These are phyloP conservation scores for Pseudorhombus dupliciocellatus DNA, from an alignment of 2,113 vertebrate genomes.

Conservation along the genomic window DNA sequence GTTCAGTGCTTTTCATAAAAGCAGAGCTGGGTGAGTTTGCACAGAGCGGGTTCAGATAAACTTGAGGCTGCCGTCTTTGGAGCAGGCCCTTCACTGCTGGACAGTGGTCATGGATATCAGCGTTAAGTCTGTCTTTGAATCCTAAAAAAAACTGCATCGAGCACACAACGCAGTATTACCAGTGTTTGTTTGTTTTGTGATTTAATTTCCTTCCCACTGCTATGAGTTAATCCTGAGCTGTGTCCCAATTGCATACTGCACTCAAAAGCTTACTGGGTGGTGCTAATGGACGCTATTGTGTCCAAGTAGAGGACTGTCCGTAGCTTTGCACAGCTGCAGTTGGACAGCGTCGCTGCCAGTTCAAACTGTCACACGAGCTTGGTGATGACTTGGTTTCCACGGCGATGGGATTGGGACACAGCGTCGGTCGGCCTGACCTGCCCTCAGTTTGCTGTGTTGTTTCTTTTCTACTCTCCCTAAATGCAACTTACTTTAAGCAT, in stretches of 20 bases:
- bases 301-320: neutral
- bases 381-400: neutral
- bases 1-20: too few relatives aligned
- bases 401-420: constrained; percentile 66
- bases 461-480: constrained; percentile 95
- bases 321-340: constrained; percentile 13
- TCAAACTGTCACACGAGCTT: neutral
- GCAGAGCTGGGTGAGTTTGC: too few relatives aligned
- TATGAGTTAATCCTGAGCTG: constrained; percentile 61
- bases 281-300: neutral
- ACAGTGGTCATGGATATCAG: constrained; percentile 45
- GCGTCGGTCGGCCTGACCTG: constrained; percentile 69
- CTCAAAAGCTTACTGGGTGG: neutral
- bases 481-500: constrained; percentile 99
- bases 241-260: constrained; percentile 60
- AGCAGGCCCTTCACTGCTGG: neutral
- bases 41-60: neutral
- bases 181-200: constrained; percentile 39
- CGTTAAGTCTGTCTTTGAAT: constrained; percentile 46
- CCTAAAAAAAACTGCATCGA: constrained; percentile 14
- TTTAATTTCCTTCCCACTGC: constrained; percentile 28
- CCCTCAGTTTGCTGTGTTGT: constrained; percentile 87
- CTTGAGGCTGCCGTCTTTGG: neutral
- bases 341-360: constrained; percentile 25
- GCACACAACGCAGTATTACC: constrained; percentile 19